These are phyloP conservation scores for Helicorthomorpha holstii DNA, from an alignment of 1,140 invertebrate species.

Conservation along the genomic window DNA sequence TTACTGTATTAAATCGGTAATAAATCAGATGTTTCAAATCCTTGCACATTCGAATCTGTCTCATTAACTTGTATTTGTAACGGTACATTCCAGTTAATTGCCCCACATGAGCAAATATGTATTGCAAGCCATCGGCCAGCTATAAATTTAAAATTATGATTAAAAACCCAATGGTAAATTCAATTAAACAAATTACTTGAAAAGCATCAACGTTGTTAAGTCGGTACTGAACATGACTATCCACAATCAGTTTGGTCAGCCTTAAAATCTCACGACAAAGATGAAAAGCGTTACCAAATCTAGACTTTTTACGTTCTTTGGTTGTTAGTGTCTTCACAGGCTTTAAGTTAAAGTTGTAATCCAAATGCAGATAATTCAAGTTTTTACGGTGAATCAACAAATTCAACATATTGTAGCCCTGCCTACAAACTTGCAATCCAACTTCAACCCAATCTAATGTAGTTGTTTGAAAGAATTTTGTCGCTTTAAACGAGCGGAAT, in stretches of 20 bases:
- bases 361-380: slow-evolving; percentile 96
- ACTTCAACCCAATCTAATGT: slow-evolving; percentile 99
- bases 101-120: slow-evolving; percentile 98
- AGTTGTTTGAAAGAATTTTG: slow-evolving; percentile 99
- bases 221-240: slow-evolving; percentile 97
- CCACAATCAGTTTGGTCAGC: slow-evolving; percentile 93
- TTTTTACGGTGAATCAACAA: slow-evolving; percentile 98
- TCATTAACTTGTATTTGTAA: slow-evolving; percentile 99
- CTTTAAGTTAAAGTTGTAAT: slow-evolving; percentile 99
- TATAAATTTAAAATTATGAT: slow-evolving; percentile 29
- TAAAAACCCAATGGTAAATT: neutral
- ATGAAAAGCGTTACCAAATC: slow-evolving; percentile 99
- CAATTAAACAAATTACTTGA: slow-evolving; percentile 21
- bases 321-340: slow-evolving; percentile 98
- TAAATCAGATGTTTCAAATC: slow-evolving; percentile 99
- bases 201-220: slow-evolving; percentile 99
- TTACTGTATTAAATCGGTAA: slow-evolving; percentile 96
- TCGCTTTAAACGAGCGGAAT: slow-evolving; percentile 97
- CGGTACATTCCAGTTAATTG: slow-evolving; percentile 99
- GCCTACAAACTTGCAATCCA: slow-evolving; percentile 84
- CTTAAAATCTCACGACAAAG: slow-evolving; percentile 95
- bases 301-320: slow-evolving; percentile 96
- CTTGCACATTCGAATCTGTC: slow-evolving; percentile 99
- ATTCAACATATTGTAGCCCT: slow-evolving; percentile 99
- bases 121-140: slow-evolving; percentile 95